A percentile compares a stretch with the other conserved stretches of the same genome.
Conservation (phyloP, 1,140 invertebrate genomes). For the Drosophila virilis region DNA sequence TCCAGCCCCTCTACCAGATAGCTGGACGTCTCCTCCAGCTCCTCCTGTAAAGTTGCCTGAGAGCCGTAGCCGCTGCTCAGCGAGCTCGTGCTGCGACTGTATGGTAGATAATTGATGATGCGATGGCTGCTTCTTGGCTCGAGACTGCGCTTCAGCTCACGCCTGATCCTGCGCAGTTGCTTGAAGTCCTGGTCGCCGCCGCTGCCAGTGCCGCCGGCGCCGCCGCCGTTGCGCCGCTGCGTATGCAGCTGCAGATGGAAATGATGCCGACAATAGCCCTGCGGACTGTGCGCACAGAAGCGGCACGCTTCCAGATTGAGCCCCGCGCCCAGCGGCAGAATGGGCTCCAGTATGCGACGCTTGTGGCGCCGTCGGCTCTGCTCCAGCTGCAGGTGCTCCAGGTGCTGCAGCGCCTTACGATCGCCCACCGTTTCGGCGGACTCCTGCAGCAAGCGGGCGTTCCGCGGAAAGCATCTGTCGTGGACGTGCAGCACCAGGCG, state of each 20-base stretch:
- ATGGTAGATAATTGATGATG: slow-evolving; percentile 35
- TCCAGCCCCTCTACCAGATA: not conserved
- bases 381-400: slow-evolving; percentile 66
- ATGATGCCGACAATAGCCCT: slow-evolving; percentile 81
- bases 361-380: slow-evolving; percentile 63
- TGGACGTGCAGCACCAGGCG: slow-evolving; percentile 79
- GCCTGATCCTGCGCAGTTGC: slow-evolving; percentile 60
- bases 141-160: slow-evolving; percentile 68
- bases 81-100: slow-evolving; percentile 52
- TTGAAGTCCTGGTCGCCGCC: slow-evolving; percentile 60
- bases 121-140: slow-evolving; percentile 50
- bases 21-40: slow-evolving; percentile 17
- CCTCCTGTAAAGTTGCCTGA: slow-evolving; percentile 14
- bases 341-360: slow-evolving; percentile 63
- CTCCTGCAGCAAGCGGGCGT: slow-evolving; percentile 76
- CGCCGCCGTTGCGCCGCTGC: slow-evolving; percentile 30
- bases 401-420: slow-evolving; percentile 70
- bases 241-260: slow-evolving; percentile 75
- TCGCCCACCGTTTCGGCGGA: slow-evolving; percentile 77
- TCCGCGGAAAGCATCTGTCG: slow-evolving; percentile 81
- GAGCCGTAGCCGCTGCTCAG: slow-evolving; percentile 69
- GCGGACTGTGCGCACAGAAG: slow-evolving; percentile 82
- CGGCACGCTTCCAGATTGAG: slow-evolving; percentile 68
- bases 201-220: slow-evolving; percentile 11
- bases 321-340: slow-evolving; percentile 56